Percentiles rank a stretch among this genome's conserved stretches.
phyloP scores from a whole-genome alignment of 2,888 invertebrate species.

The Sussaba pulchella region DNA sequence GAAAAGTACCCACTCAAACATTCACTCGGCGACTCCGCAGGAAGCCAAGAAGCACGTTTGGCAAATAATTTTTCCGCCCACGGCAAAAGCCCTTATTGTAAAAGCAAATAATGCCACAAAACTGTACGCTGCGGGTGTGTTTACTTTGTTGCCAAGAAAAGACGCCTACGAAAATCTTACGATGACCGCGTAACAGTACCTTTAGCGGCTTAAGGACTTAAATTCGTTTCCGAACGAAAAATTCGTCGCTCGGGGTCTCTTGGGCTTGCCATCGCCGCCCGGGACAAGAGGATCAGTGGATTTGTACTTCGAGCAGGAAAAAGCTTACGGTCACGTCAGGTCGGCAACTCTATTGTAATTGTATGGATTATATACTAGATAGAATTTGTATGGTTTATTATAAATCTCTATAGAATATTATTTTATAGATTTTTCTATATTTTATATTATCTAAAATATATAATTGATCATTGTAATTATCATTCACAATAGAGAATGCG shows the following conservation, averaged over 20 bases:
- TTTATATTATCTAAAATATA: too few relatives aligned
- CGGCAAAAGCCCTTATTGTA: neutral
- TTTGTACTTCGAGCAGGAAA: slow-evolving; percentile 44
- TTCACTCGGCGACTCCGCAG: neutral
- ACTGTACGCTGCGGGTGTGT: neutral
- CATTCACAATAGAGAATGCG: too few relatives aligned
- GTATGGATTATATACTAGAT: too few relatives aligned
- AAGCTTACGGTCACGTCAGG: slow-evolving; percentile 24
- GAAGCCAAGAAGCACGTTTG: slow-evolving; percentile 11
- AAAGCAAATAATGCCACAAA: slow-evolving; percentile 3
- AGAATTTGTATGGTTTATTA: too few relatives aligned
- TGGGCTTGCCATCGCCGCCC: neutral
- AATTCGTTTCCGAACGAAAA: slow-evolving; percentile 1
- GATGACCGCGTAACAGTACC: slow-evolving; percentile 32
- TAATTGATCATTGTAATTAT: too few relatives aligned
- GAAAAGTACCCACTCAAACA: slow-evolving; percentile 6
- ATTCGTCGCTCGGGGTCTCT: slow-evolving; percentile 5
- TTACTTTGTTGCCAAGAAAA: neutral
- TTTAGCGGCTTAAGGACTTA: slow-evolving; percentile 26
- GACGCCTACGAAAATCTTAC: neutral
- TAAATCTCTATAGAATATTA: too few relatives aligned
- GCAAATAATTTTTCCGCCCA: slow-evolving; percentile 30
- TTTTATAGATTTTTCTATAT: too few relatives aligned
- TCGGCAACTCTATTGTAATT: too few relatives aligned
- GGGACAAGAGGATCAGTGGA: slow-evolving; percentile 61